These are phyloP conservation scores for Morpho deidamia DNA, from an alignment of 2,888 invertebrate species.

Conservation along the genomic window DNA sequence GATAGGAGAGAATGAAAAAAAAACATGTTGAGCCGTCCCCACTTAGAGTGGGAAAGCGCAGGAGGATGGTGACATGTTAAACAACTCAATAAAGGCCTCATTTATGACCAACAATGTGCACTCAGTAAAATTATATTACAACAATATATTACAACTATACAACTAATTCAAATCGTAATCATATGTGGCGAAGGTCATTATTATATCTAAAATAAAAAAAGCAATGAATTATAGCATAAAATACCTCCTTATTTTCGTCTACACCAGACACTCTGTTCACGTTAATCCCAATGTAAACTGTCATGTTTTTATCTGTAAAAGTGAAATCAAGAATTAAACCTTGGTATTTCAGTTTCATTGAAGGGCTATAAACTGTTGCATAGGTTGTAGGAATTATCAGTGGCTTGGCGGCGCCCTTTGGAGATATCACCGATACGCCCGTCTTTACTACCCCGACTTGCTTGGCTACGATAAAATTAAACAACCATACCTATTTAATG, in stretches of 20 bases:
- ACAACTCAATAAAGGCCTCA: too few relatives aligned
- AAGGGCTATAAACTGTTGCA: conserved; percentile 32
- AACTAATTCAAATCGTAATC: too few relatives aligned
- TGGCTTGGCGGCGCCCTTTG: conserved; percentile 23
- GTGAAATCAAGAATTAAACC: conserved; percentile 22
- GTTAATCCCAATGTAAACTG: conserved; percentile 79
- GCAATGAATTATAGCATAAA: neutral
- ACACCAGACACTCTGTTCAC: conserved; percentile 81
- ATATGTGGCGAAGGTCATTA: too few relatives aligned
- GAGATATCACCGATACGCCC: conserved; percentile 33
- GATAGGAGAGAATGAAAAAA: too few relatives aligned
- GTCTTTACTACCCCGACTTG: conserved; percentile 19
- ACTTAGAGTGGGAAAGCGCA: too few relatives aligned
- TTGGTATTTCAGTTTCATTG: conserved; percentile 25
- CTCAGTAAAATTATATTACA: too few relatives aligned
- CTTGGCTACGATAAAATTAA: conserved; percentile 19
- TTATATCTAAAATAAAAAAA: neutral
- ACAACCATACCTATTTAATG: conserved; percentile 16
- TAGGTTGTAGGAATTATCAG: conserved; percentile 25
- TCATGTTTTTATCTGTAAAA: conserved; percentile 76
- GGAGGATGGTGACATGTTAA: too few relatives aligned
- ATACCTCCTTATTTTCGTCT: conserved; percentile 81
- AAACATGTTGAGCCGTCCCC: too few relatives aligned
- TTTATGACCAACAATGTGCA: too few relatives aligned
- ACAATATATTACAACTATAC: too few relatives aligned